Conservation (phyloP, 2,113 vertebrate genomes). For the Camelus bactrianus region DNA sequence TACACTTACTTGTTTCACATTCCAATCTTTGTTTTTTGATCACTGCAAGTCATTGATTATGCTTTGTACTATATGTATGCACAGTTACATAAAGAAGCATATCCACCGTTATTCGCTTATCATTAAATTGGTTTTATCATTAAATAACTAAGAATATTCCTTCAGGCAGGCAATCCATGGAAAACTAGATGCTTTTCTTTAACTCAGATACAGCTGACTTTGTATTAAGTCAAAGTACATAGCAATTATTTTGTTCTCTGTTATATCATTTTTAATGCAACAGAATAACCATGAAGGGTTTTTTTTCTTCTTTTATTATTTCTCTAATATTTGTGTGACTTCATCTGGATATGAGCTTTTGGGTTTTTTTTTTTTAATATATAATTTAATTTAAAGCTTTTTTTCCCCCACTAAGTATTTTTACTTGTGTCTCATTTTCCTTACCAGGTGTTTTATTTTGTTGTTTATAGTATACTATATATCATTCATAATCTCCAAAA, state of each 20-base stretch:
- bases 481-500: slow-evolving; percentile 12
- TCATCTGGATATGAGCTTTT: neutral
- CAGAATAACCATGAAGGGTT: neutral
- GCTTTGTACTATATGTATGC: neutral
- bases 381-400: slow-evolving; percentile 1
- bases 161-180: neutral
- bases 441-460: slow-evolving; percentile 50
- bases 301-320: neutral
- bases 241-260: slow-evolving; percentile 37
- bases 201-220: slow-evolving; percentile 20
- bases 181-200: neutral
- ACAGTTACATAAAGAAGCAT: neutral
- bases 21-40: neutral
- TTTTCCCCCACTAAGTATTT: slow-evolving; percentile 9
- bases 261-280: slow-evolving; percentile 6
- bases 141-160: neutral
- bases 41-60: neutral
- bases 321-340: neutral
- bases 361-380: neutral
- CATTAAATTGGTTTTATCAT: neutral
- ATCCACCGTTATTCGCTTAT: neutral
- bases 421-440: slow-evolving; percentile 24
- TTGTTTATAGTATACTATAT: neutral
- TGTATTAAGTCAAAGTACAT: neutral
- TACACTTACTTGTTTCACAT: neutral